Evolutionary conservation across 2,113 vertebrate species (phyloP).

Genomic region (Clarias magur): DNA sequence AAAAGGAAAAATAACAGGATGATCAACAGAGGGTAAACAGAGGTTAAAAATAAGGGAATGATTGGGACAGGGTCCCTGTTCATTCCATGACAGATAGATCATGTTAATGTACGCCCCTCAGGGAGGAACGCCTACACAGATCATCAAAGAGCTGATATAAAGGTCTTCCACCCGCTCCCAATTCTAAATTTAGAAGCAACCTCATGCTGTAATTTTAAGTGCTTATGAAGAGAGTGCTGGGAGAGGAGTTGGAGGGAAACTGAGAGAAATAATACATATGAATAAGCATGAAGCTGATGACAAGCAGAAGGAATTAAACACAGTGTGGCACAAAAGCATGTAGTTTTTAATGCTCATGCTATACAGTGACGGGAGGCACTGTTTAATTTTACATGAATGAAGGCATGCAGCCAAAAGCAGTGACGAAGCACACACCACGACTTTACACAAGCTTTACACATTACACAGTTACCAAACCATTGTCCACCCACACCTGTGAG

Average conservation of each 20-base stretch:
- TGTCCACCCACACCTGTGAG: slow-evolving; percentile 68
- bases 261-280: slow-evolving; percentile 12
- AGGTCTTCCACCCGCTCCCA: slow-evolving; percentile 13
- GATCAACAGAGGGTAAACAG: neutral
- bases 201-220: slow-evolving; percentile 58
- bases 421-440: slow-evolving; percentile 47
- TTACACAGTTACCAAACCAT: slow-evolving; percentile 52
- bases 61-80: neutral
- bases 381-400: neutral
- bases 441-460: slow-evolving; percentile 45
- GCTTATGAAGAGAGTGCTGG: slow-evolving; percentile 36
- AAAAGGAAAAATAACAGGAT: neutral
- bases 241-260: slow-evolving; percentile 39
- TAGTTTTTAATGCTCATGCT: slow-evolving; percentile 32
- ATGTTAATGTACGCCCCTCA: slow-evolving; percentile 3
- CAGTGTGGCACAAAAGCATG: neutral
- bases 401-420: slow-evolving; percentile 25
- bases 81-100: neutral
- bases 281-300: slow-evolving; percentile 3
- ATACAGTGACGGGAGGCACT: neutral
- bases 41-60: neutral
- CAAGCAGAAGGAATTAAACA: neutral
- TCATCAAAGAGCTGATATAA: neutral
- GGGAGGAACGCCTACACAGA: neutral
- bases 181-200: slow-evolving; percentile 53